Evolutionary conservation across 2,113 vertebrate genomes (phyloP), one percentile per base, ranked within the genome.

Genomic region (Paralichthys olivaceus): DNA sequence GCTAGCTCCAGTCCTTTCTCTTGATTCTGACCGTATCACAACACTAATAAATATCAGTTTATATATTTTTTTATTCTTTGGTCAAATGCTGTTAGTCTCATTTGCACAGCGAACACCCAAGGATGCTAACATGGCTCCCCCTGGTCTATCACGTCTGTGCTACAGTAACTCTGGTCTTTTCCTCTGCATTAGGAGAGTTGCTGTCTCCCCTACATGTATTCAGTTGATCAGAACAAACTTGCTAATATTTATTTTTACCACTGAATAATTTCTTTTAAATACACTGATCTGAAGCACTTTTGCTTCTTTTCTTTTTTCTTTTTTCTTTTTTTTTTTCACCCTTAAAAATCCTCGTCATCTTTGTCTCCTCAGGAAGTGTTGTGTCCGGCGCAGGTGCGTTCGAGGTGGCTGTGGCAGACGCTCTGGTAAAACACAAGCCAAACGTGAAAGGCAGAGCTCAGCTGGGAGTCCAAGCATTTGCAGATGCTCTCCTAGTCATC

Each of bases 391-490:
- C 93, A 0, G 97, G 98, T 2, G 97, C 97, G 0, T 86, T 98
- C 4, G 98, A 99, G 89, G 96, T 99, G 75, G 96, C 97, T 1
- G 92, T 98, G 57, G 97, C 97, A 0, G 95, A 96, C 0, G 96
- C 96, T 51, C 93, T 98, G 32, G 89, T 97, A 14, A 97, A 98
- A 67, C 95, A 98, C 71, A 99, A 98, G 81, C 85, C 96, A 55
- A 96, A 72, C 0, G 93, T 99, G 2, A 98, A 98, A 80, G 98
- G 97, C 76, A 91, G 97, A 84, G 97, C 97, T 55, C 98, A 98
- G 69, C 95, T 99, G 9, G 97, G 98, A 70, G 96, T 99, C 17
- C 97, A 99, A 20, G 98, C 97, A 0, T 99, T 98, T 87, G 97
- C 97, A 54, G 97, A 99, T 68, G 98, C 97, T 19, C 90, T 99